Percentiles rank a stretch among this genome's conserved stretches.
Evolutionary conservation across 2,888 invertebrate genomes (phyloP).

Genomic region (Polydrusus cervinus): DNA sequence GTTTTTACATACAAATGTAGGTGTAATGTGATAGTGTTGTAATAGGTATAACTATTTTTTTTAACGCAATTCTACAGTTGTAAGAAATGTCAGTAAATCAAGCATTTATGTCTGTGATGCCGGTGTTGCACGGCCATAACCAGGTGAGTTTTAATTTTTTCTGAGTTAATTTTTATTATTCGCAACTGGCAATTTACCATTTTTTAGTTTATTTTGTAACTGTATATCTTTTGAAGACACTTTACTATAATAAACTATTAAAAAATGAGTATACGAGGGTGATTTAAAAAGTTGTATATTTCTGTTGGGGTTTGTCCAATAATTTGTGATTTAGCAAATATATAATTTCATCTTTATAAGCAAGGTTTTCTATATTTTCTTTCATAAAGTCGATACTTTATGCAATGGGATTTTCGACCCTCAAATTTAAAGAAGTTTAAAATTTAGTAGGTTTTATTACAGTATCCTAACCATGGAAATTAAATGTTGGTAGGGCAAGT

Average conservation of each 20-base stretch:
- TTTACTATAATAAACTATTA: not conserved
- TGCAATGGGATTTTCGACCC: no score
- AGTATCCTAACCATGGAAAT: no score
- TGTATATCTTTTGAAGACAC: no score
- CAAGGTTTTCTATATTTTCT: no score
- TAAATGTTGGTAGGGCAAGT: no score
- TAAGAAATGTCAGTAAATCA: not conserved
- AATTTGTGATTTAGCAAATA: no score
- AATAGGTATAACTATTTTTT: not conserved
- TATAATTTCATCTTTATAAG: no score
- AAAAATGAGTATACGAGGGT: not conserved
- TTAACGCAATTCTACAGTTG: not conserved
- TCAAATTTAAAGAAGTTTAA: no score
- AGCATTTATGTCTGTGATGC: not conserved
- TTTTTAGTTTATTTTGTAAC: not conserved
- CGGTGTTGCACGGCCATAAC: not conserved
- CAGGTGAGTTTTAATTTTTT: not conserved
- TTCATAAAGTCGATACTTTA: no score
- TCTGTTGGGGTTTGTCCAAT: no score
- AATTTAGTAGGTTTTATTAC: no score
- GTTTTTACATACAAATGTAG: constrained; percentile 3
- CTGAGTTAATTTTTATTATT: not conserved
- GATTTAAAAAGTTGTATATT: not conserved
- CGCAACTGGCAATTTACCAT: not conserved
- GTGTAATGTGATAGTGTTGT: not conserved